Conservation (phyloP, 2,113 vertebrate genomes). For the Perca fluviatilis region DNA sequence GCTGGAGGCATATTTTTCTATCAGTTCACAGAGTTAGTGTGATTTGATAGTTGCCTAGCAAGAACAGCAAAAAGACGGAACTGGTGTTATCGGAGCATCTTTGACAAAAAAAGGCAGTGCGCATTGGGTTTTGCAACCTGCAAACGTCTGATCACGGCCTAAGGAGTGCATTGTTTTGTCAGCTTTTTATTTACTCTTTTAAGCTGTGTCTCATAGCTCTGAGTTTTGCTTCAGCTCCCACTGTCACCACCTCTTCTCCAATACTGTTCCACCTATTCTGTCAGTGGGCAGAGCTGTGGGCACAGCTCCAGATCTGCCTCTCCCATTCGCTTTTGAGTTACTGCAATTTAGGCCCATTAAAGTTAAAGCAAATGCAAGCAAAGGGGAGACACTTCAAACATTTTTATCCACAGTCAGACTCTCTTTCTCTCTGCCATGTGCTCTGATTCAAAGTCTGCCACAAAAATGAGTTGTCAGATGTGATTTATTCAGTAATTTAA, state of each 20-base stretch:
- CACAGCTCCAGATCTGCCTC: constrained; percentile 48
- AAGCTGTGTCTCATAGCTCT: neutral
- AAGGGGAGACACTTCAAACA: constrained; percentile 45
- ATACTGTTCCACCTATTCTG: constrained; percentile 15
- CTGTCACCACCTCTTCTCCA: constrained; percentile 45
- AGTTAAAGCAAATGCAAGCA: constrained; percentile 50
- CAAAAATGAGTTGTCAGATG: constrained; percentile 64
- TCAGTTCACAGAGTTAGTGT: neutral
- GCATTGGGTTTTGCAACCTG: no score
- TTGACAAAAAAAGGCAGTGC: no score
- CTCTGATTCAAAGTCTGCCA: constrained; percentile 35
- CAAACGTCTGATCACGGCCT: no score
- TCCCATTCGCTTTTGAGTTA: constrained; percentile 32
- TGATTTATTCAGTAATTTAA: constrained; percentile 66
- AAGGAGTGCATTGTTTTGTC: neutral
- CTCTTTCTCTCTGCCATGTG: neutral
- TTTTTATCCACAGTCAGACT: constrained; percentile 36
- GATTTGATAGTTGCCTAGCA: no score
- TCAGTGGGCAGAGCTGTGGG: constrained; percentile 21
- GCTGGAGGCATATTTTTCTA: neutral
- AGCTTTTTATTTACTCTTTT: constrained; percentile 11
- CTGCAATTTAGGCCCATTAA: constrained; percentile 56
- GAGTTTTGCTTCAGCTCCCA: constrained; percentile 28
- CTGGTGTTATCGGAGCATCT: no score
- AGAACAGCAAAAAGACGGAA: no score